Percentiles rank a stretch among this genome's conserved stretches.
Evolutionary conservation across 1,140 invertebrate genomes (phyloP).

Genomic region (Heliconius congener): DNA sequence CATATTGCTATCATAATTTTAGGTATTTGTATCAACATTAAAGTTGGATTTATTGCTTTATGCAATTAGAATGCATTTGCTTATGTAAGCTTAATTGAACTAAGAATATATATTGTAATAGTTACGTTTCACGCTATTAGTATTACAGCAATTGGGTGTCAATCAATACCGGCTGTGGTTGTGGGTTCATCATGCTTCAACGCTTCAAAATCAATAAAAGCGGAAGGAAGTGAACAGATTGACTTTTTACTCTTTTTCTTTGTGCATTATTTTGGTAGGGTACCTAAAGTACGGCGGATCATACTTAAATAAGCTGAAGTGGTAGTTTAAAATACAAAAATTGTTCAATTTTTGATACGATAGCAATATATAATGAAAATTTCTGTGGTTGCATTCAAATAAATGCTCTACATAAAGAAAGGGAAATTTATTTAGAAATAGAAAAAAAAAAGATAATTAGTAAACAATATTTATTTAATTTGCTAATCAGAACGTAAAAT

Average conservation of each 20-base stretch:
- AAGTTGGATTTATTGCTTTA: neutral
- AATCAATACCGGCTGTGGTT: neutral
- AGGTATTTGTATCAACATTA: neutral
- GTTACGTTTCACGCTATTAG: neutral
- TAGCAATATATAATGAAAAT: too few relatives aligned
- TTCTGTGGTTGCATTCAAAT: too few relatives aligned
- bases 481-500: too few relatives aligned
- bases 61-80: constrained; percentile 1
- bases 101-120: neutral
- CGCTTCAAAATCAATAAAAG: neutral
- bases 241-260: neutral
- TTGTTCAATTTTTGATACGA: too few relatives aligned
- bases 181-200: neutral
- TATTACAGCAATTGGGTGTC: neutral
- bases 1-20: neutral
- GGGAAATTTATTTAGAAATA: too few relatives aligned
- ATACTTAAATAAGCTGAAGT: too few relatives aligned
- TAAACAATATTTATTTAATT: too few relatives aligned
- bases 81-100: neutral
- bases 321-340: too few relatives aligned
- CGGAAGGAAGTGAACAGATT: neutral
- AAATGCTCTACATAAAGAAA: too few relatives aligned
- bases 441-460: too few relatives aligned
- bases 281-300: too few relatives aligned
- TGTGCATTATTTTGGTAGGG: neutral